phyloP scores from a whole-genome alignment of 2,113 vertebrate genomes.

The Dromiciops gliroides region DNA sequence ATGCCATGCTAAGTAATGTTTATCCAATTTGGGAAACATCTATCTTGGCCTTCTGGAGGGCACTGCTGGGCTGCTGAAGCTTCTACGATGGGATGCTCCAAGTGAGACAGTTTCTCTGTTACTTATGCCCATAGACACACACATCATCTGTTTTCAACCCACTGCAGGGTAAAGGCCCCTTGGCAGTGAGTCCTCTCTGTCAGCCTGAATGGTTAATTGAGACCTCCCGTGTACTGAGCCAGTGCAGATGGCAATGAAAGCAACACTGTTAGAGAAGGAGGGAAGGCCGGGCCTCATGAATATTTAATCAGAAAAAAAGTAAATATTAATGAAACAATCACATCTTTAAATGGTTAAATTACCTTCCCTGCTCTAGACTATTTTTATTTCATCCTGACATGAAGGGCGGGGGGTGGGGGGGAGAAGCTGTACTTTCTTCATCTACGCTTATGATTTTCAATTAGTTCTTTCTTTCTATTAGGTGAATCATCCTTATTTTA shows the following conservation, averaged over 20 bases:
- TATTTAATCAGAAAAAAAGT: conserved; percentile 59
- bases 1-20: background rate
- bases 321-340: conserved; percentile 72
- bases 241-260: conserved; percentile 38
- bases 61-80: background rate
- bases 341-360: conserved; percentile 53
- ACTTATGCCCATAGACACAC: background rate
- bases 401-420: background rate
- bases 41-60: background rate
- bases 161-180: conserved; percentile 3
- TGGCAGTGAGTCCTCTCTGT: conserved; percentile 36
- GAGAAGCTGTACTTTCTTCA: conserved; percentile 21
- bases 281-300: conserved; percentile 39
- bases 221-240: conserved; percentile 51
- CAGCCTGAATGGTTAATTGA: conserved; percentile 58
- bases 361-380: conserved; percentile 27
- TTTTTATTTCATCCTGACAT: background rate
- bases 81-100: background rate
- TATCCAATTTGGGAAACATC: background rate
- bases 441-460: conserved; percentile 8
- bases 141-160: background rate
- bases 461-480: conserved; percentile 13
- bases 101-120: background rate
- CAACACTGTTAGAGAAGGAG: conserved; percentile 36
- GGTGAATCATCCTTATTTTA: conserved; percentile 26